Conservation (phyloP, 2,113 vertebrate genomes). For the Cyanoderma ruficeps region DNA sequence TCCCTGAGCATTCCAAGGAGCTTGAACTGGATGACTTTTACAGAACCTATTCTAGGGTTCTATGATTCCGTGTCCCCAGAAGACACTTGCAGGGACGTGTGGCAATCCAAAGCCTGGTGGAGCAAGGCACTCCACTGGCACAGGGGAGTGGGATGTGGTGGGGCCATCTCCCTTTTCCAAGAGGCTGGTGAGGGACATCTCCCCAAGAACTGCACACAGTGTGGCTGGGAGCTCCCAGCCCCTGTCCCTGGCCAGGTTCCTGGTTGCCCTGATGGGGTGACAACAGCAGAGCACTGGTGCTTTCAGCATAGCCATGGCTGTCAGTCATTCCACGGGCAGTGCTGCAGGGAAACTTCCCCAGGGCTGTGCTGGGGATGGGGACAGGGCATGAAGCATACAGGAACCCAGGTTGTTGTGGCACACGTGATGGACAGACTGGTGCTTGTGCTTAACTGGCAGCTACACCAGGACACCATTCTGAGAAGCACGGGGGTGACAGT, state of each 20-base stretch:
- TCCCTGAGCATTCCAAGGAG: neutral
- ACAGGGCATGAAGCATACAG: accelerated
- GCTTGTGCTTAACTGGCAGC: too few relatives aligned
- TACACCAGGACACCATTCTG: accelerated
- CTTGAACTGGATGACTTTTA: neutral
- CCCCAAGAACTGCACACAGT: accelerated
- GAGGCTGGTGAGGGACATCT: neutral
- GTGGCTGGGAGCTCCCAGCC: neutral
- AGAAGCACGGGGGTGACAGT: neutral
- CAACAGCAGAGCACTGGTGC: neutral
- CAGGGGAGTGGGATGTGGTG: neutral
- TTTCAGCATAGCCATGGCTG: neutral
- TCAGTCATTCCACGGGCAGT: neutral
- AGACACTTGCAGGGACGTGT: neutral
- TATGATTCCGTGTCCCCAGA: neutral
- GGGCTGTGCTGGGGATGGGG: too few relatives aligned
- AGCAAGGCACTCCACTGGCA: neutral
- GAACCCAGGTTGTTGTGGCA: accelerated
- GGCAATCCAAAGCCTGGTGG: neutral
- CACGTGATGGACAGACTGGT: neutral
- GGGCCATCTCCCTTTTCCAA: neutral
- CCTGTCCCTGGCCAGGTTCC: neutral
- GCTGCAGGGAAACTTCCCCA: neutral
- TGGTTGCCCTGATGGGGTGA: neutral
- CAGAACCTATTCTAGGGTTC: neutral